Conservation (phyloP, 2,888 invertebrate genomes). For the Melanotus villosus region DNA sequence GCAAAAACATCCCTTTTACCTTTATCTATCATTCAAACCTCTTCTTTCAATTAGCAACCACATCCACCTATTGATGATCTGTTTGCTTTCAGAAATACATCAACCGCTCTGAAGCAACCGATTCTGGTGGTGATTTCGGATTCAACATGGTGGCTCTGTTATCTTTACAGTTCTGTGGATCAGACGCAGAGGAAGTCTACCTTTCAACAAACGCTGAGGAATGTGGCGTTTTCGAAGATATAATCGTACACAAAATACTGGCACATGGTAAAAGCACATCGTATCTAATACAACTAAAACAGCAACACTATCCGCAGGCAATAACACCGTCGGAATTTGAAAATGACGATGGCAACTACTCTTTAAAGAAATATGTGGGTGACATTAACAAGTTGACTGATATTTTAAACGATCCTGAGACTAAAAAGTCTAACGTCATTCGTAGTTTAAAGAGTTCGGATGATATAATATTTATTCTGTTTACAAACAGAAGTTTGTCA, state of each 20-base stretch:
- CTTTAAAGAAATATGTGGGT: not conserved
- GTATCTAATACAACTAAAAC: slow-evolving; percentile 4
- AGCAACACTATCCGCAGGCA: not conserved
- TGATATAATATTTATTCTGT: not conserved
- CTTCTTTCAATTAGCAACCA: no score
- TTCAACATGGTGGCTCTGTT: not conserved
- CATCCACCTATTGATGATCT: no score
- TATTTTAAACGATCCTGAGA: not conserved
- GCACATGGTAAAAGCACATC: not conserved
- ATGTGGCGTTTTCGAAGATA: not conserved
- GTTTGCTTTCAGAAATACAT: not conserved
- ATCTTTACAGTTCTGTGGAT: not conserved
- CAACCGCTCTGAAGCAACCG: not conserved
- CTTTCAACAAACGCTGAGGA: not conserved
- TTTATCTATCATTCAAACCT: no score
- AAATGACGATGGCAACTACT: not conserved
- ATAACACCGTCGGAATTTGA: not conserved
- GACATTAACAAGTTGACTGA: not conserved
- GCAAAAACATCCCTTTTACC: no score
- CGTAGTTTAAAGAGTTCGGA: not conserved
- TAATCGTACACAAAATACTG: not conserved
- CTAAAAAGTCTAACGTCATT: not conserved
- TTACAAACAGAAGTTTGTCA: not conserved
- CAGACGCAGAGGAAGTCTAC: not conserved
- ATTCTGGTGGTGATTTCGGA: not conserved